These are phyloP conservation scores for Philaenus spumarius DNA, from an alignment of 1,140 invertebrate species.

Conservation along the genomic window DNA sequence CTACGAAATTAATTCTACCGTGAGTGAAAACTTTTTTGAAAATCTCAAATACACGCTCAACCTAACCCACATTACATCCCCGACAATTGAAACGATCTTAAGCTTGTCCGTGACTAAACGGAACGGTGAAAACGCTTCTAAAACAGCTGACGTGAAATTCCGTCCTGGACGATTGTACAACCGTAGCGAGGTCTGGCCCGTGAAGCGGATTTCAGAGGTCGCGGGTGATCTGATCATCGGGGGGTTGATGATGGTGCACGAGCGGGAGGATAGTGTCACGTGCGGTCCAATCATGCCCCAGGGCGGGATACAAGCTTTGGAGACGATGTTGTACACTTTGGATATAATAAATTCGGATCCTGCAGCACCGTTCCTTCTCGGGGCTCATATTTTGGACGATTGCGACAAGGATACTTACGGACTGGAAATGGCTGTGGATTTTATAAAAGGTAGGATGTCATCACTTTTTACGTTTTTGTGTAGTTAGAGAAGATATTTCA, in stretches of 20 bases:
- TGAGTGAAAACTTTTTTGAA: too few species aligned
- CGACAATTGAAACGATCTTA: too few species aligned
- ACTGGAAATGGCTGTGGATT: slow-evolving; percentile 92
- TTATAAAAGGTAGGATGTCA: slow-evolving; percentile 98
- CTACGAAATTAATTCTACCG: too few species aligned
- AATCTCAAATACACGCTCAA: too few species aligned
- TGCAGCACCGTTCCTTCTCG: slow-evolving; percentile 62
- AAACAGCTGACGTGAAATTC: too few species aligned
- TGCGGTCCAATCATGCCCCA: slow-evolving; percentile 94
- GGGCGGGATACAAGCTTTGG: slow-evolving; percentile 77
- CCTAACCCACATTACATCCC: too few species aligned
- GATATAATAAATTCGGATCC: slow-evolving; percentile 69
- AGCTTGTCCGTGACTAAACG: too few species aligned
- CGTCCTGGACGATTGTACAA: too few species aligned
- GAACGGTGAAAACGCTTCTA: too few species aligned
- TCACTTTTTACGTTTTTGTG: too few species aligned
- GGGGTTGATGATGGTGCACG: slow-evolving; percentile 94
- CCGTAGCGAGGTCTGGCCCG: slow-evolving; percentile 55
- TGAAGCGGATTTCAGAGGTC: slow-evolving; percentile 72
- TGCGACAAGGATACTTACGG: slow-evolving; percentile 96
- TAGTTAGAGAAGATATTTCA: too few species aligned
- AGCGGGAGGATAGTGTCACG: slow-evolving; percentile 71
- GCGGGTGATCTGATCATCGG: slow-evolving; percentile 80
- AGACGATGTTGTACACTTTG: slow-evolving; percentile 88
- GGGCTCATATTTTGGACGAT: slow-evolving; percentile 87